Base-by-base conservation (phyloP, 2,113 vertebrate species). In the Oriolus oriolus region DNA sequence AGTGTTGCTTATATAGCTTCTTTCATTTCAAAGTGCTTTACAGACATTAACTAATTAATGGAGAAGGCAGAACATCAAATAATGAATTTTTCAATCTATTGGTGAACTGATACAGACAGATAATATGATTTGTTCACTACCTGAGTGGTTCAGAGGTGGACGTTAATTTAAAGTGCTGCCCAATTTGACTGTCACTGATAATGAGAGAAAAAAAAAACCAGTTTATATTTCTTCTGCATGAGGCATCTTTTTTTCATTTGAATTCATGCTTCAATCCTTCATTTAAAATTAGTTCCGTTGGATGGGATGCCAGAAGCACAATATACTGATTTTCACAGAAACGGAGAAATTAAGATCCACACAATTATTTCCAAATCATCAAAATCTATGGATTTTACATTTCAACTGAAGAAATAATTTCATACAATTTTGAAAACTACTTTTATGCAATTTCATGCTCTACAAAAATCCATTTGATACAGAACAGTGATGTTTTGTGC, bases 361-460 rank as follows among this genome's bases (percentile, higher is more conserved):
- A 59, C 78, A 95, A 96, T 97, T 96, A 92, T 97, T 96, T 96
- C 92, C 89, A 95, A 92, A 95, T 92, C 73, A 61, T 70, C 64
- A 92, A 91, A 97, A 97, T 97, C 96, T 96, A 89, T 84, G 90
- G 83, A 96, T 87, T 92, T 97, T 93, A 93, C 84, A 89, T 88
- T 86, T 88, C 35, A 96, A 47, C 60, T 85, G 86, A 95, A 97
- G 66, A 95, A 97, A 96, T 96, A 93, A 91, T 96, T 96, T 96
- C 63, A 95, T 94, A 95, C 56, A 84, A 44, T 95, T 97, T 96
- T 96, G 61, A 80, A 97, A 96, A 56, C 74, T 94, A 74, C 70
- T 96, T 96, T 91, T 47, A 77, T 90, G 90, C 56, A 95, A 96
- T 97, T 97, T 96, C 91, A 96, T 94, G 95, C 70, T 97, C 82